A percentile compares a stretch with the other conserved stretches of the same genome.
Conservation (phyloP, 2,888 invertebrate species). For the Phaedon cochleariae region DNA sequence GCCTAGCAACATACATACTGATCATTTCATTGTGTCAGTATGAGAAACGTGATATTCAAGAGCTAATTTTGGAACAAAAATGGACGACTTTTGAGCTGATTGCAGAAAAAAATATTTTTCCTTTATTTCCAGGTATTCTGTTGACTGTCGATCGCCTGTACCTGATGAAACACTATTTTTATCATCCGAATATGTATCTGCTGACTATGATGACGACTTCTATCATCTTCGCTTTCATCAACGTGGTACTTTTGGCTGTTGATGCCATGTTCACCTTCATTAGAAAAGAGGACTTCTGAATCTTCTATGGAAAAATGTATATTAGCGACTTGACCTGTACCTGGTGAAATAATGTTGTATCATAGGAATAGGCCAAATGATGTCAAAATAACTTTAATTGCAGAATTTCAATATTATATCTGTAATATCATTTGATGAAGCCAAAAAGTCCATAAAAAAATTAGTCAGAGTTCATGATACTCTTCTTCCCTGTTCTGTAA, state of each 20-base stretch:
- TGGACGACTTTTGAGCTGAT: conserved; percentile 1
- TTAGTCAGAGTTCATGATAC: too few species aligned
- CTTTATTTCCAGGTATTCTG: conserved; percentile 64
- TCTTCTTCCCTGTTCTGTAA: neutral
- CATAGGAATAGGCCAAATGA: too few species aligned
- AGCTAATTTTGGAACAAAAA: neutral
- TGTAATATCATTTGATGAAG: too few species aligned
- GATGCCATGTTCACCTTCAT: conserved; percentile 72
- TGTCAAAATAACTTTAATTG: too few species aligned
- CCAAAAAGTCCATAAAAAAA: too few species aligned
- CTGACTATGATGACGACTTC: conserved; percentile 74
- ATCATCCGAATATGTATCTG: conserved; percentile 70
- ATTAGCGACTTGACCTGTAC: too few species aligned
- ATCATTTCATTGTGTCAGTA: too few species aligned
- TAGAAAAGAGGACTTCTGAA: conserved; percentile 65
- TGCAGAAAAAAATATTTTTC: too few species aligned
- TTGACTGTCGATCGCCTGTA: conserved; percentile 64
- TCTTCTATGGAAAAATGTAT: neutral
- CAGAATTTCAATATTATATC: too few species aligned
- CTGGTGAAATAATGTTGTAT: too few species aligned
- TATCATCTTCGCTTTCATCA: conserved; percentile 70
- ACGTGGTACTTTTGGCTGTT: conserved; percentile 68
- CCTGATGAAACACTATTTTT: conserved; percentile 62
- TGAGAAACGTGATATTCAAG: neutral
- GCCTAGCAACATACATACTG: too few species aligned